Percentiles rank a stretch among this genome's conserved stretches.
These are phyloP conservation scores for Solen grandis DNA, from an alignment of 1,140 invertebrate genomes.

Conservation along the genomic window DNA sequence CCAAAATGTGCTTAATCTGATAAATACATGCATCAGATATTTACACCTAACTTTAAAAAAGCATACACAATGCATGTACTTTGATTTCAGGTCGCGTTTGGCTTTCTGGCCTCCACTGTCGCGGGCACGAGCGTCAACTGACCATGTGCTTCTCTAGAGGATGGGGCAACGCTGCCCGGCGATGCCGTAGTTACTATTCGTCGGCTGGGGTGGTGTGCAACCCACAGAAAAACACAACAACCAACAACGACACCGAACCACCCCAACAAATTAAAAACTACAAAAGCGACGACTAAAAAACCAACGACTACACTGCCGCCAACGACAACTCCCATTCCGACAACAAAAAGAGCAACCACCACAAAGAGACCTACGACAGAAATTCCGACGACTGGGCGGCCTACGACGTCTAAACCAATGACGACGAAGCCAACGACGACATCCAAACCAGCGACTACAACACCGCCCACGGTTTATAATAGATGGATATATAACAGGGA, in stretches of 20 bases:
- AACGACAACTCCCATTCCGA: neutral
- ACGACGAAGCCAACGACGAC: neutral
- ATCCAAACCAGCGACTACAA: neutral
- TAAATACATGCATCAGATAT: no score
- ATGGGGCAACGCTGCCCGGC: conserved; percentile 9
- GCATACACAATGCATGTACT: no score
- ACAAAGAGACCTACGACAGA: neutral
- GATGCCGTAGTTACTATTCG: conserved; percentile 24
- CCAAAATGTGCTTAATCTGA: no score
- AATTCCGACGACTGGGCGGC: neutral
- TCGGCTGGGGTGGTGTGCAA: conserved; percentile 50
- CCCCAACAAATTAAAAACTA: conserved; percentile 15
- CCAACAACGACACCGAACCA: conserved; percentile 9
- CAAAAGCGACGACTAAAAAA: neutral
- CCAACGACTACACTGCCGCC: neutral
- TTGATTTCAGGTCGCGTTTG: conserved; percentile 46
- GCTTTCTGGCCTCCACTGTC: conserved; percentile 48
- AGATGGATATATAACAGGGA: conserved; percentile 42
- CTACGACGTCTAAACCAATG: neutral
- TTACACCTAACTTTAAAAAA: no score
- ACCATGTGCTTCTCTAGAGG: conserved; percentile 48
- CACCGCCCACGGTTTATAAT: conserved; percentile 1
- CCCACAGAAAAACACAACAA: neutral
- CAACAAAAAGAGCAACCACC: neutral
- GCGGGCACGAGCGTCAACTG: conserved; percentile 40